Conservation (phyloP, 2,888 invertebrate species). For the Acronicta alni region DNA sequence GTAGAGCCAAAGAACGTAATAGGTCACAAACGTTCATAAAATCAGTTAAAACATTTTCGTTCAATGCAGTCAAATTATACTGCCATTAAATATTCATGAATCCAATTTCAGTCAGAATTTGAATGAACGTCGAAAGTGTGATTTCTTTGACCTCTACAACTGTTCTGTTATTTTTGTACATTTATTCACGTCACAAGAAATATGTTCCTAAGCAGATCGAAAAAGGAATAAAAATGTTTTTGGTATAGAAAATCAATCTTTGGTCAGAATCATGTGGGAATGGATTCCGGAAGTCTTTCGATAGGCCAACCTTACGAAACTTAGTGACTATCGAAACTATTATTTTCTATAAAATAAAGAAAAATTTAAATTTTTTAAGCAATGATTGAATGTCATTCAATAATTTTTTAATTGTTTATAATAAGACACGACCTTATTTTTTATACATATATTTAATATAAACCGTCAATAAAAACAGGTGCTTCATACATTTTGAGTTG, state of each 20-base stretch:
- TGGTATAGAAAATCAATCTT: conserved; percentile 7
- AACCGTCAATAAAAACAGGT: too few species aligned
- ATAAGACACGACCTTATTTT: too few species aligned
- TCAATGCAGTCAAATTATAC: conserved; percentile 19
- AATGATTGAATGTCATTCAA: too few species aligned
- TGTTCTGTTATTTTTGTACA: conserved; percentile 24
- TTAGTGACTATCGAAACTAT: too few species aligned
- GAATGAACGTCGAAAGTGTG: conserved; percentile 23
- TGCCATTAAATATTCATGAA: conserved; percentile 40
- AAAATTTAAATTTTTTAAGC: too few species aligned
- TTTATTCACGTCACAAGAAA: conserved; percentile 19
- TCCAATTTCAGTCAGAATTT: conserved; percentile 27
- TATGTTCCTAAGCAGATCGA: conserved; percentile 9
- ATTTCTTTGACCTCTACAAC: conserved; percentile 31
- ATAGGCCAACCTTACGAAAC: too few species aligned
- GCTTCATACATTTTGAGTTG: too few species aligned
- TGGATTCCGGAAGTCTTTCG: conserved; percentile 19
- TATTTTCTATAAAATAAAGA: background rate
- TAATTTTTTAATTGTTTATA: too few species aligned
- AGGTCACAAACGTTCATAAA: background rate
- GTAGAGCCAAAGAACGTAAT: background rate
- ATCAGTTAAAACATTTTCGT: conserved; percentile 3
- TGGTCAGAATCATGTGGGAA: conserved; percentile 14
- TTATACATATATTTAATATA: too few species aligned
- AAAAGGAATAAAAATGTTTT: conserved; percentile 1